These are phyloP conservation scores for Triplophysa rosa DNA, from an alignment of 2,113 vertebrate genomes.

Conservation along the genomic window DNA sequence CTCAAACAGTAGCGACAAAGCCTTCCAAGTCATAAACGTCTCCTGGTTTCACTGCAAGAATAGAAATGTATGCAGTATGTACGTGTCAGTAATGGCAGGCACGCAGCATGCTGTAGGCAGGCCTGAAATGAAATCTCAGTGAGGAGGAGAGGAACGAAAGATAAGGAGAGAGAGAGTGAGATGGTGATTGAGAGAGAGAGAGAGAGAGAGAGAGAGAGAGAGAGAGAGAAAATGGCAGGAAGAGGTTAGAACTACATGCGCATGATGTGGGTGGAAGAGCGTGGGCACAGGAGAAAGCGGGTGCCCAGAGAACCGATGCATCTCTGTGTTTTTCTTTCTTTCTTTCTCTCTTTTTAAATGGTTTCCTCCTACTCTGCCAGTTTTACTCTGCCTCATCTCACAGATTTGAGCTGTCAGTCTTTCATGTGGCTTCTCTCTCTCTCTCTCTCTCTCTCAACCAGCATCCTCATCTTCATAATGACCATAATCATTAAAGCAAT, in stretches of 20 bases:
- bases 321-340: conserved; percentile 52
- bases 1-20: neutral
- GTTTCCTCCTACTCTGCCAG: conserved; percentile 17
- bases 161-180: conserved; percentile 40
- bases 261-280: conserved; percentile 67
- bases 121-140: conserved; percentile 56
- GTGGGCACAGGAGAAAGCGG: conserved; percentile 63
- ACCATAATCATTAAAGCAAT: conserved; percentile 52
- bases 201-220: conserved; percentile 38
- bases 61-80: conserved; percentile 5
- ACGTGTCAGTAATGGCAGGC: conserved; percentile 27
- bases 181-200: neutral
- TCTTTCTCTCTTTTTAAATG: conserved; percentile 43
- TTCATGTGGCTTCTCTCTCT: conserved; percentile 40
- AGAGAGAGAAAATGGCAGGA: conserved; percentile 47
- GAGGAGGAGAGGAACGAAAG: conserved; percentile 54
- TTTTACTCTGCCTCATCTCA: conserved; percentile 58
- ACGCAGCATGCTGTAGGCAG: conserved; percentile 50
- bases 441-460: conserved; percentile 50
- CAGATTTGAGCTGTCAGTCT: conserved; percentile 53
- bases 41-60: conserved; percentile 30
- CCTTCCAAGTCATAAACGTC: conserved; percentile 2
- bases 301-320: conserved; percentile 67
- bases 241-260: conserved; percentile 68
- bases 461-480: conserved; percentile 55